Percentiles rank a stretch among this genome's conserved stretches.
phyloP scores from a whole-genome alignment of 2,888 invertebrate species.

The Lasioglossum morio region DNA sequence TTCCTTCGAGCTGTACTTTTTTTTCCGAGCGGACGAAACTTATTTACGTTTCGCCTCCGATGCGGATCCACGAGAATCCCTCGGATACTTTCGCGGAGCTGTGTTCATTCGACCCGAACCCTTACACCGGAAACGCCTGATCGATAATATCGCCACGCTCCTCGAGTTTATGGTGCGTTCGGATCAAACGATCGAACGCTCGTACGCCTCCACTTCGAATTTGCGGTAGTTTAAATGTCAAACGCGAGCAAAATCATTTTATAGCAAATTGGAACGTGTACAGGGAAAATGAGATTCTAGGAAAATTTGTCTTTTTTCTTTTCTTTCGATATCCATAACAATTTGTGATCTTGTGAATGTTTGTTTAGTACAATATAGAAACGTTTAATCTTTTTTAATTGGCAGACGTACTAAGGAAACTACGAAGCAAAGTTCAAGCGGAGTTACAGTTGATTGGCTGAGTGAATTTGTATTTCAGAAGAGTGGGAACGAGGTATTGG shows the following conservation, averaged over 20 bases:
- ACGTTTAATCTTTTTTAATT: not conserved
- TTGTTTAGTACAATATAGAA: not conserved
- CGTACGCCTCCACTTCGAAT: too few species aligned
- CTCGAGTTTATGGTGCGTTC: not conserved
- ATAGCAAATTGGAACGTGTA: too few species aligned
- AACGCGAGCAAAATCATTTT: too few species aligned
- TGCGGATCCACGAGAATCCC: not conserved
- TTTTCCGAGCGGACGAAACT: not conserved
- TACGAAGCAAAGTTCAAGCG: not conserved
- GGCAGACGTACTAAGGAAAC: not conserved
- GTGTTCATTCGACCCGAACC: not conserved
- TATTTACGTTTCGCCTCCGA: not conserved
- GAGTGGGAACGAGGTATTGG: not conserved
- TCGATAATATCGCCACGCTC: not conserved
- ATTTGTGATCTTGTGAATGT: too few species aligned
- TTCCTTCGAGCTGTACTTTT: constrained; percentile 14
- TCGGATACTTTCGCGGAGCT: not conserved
- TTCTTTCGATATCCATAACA: too few species aligned
- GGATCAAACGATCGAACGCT: not conserved
- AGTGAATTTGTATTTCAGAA: not conserved
- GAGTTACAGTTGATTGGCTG: not conserved
- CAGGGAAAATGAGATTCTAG: too few species aligned
- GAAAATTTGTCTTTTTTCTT: too few species aligned
- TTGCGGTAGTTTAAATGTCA: too few species aligned
- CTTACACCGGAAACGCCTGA: not conserved